Evolutionary conservation across 2,797 vertebrate species (phyloP), one percentile per base, ranked within the genome.

Genomic region (Falco peregrinus): DNA sequence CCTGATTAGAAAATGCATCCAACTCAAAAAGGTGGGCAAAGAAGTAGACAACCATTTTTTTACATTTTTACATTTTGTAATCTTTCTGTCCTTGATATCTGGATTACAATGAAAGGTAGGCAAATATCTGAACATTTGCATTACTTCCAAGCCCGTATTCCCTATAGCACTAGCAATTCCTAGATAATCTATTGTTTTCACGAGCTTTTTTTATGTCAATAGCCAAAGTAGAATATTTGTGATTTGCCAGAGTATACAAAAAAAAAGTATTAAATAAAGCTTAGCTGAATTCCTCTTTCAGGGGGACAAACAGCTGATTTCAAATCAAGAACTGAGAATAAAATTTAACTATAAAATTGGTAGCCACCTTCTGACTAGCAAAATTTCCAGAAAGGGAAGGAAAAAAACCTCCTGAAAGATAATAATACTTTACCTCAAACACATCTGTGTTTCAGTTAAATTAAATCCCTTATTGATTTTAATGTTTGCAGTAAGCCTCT

Each of bases 401-500:
- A 45, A 61, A 84, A 85, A 5, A 25, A 31, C 28, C 31, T 69
- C 37, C 47, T 43, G n/a, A 89, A 82, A 61, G 35, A 25, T 2
- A 6, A 28, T 9, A 10, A 53, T 54, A 33, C 39, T 41, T 39
- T 73, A 13, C 35, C 21, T 59, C 73, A 83, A 76, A 95, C 15
- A 56, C 8, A 15, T 50, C 21, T n/a, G 57, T 69, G 7, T 59
- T 68, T 57, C 47, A 28, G 3, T 64, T 77, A 61, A 69, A 68
- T 89, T 78, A 65, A 89, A 77, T 57, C 35, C 24, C 22, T 90
- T 85, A 73, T 65, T 95, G 91, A 90, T 95, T 88, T 81, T 65
- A 47, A 74, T 37, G 45, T 59, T 90, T 71, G 41, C 45, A 92
- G 60, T 65, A 68, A 75, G 57, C 56, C 39, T 85, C 74, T 67